Percentiles rank a stretch among this genome's conserved stretches.
Evolutionary conservation across 1,140 invertebrate species (phyloP).

Genomic region (Saccostrea echinata): DNA sequence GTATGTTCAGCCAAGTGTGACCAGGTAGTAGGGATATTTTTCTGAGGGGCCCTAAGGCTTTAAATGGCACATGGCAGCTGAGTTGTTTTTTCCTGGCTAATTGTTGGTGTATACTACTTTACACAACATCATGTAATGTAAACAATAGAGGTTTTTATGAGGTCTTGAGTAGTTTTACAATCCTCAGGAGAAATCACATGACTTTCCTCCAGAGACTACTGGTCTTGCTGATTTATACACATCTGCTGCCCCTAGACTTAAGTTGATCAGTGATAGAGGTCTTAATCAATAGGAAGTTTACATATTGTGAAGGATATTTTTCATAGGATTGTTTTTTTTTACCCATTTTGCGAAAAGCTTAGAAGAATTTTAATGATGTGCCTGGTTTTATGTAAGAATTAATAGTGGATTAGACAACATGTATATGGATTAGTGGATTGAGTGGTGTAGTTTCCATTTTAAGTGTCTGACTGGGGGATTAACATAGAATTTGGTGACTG

Average conservation of each 20-base stretch:
- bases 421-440: not conserved
- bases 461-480: slow-evolving; percentile 4
- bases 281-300: slow-evolving; percentile 3
- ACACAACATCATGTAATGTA: slow-evolving; percentile 36
- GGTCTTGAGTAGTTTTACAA: slow-evolving; percentile 37
- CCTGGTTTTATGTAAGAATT: not conserved
- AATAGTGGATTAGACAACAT: not conserved
- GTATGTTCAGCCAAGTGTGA: not conserved
- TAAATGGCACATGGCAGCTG: slow-evolving; percentile 16
- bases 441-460: not conserved
- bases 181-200: slow-evolving; percentile 25
- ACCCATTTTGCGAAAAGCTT: no score
- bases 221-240: slow-evolving; percentile 10
- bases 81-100: slow-evolving; percentile 37
- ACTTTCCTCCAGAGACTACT: slow-evolving; percentile 7
- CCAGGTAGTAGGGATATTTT: not conserved
- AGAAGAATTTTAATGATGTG: slow-evolving; percentile 7
- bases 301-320: not conserved
- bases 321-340: not conserved
- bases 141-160: slow-evolving; percentile 12
- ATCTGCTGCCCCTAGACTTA: not conserved
- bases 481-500: not conserved
- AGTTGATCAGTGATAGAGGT: not conserved
- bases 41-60: not conserved
- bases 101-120: not conserved